Evolutionary conservation across 2,888 invertebrate genomes (phyloP).

Genomic region (Agonopterix subpropinquella): DNA sequence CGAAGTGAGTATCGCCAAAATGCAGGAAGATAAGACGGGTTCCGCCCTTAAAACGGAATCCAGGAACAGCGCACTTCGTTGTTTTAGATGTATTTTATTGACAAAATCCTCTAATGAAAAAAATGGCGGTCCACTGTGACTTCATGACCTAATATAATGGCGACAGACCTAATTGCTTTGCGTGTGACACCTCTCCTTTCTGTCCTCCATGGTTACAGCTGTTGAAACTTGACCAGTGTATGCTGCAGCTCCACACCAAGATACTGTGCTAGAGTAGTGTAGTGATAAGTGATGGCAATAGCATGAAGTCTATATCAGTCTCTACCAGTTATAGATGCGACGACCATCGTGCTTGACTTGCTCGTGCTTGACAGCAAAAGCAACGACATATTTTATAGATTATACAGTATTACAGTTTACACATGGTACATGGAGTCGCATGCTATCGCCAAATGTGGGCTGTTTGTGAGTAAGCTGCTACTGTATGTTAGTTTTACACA

Average conservation of each 20-base stretch:
- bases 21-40: too few species aligned
- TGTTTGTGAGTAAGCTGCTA: conserved; percentile 64
- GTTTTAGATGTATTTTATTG: too few species aligned
- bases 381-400: conserved; percentile 23
- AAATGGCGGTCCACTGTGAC: too few species aligned
- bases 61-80: too few species aligned
- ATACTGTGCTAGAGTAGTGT: conserved; percentile 53
- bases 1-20: too few species aligned
- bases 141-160: too few species aligned
- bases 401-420: conserved; percentile 24
- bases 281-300: conserved; percentile 43
- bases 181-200: too few species aligned
- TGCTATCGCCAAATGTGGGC: conserved; percentile 52
- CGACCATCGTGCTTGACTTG: conserved; percentile 1
- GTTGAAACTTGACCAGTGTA: conserved; percentile 4
- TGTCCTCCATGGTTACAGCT: too few species aligned
- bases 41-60: too few species aligned
- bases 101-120: too few species aligned
- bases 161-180: too few species aligned
- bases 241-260: conserved; percentile 52
- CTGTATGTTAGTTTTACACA: conserved; percentile 54
- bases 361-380: conserved; percentile 21
- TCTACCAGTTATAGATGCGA: not conserved
- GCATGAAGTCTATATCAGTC: conserved; percentile 28
- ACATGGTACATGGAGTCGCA: conserved; percentile 29